phyloP scores from a whole-genome alignment of 2,888 invertebrate genomes.

The Aradus depressus region DNA sequence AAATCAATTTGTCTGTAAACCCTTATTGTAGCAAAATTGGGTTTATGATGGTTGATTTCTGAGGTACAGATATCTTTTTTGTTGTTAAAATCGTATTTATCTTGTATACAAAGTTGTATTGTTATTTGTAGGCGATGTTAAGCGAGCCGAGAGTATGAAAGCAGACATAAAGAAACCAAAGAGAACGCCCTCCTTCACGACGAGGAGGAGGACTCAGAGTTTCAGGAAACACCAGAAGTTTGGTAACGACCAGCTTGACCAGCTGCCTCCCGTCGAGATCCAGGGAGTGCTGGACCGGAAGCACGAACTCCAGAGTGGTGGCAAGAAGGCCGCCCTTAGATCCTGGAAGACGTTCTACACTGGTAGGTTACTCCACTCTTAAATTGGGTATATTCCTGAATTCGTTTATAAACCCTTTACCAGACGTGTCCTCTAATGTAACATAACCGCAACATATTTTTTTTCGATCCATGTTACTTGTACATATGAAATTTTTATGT shows the following conservation, averaged over 20 bases:
- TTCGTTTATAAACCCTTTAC: no score
- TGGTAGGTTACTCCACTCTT: conserved; percentile 32
- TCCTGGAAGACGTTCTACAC: conserved; percentile 94
- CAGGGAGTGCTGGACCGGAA: conserved; percentile 87
- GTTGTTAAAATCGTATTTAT: conserved; percentile 4
- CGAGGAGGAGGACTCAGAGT: conserved; percentile 76
- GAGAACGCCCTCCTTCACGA: conserved; percentile 90
- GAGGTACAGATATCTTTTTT: neutral
- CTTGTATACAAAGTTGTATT: neutral
- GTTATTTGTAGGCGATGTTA: conserved; percentile 44
- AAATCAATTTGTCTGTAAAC: neutral
- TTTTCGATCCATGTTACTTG: no score
- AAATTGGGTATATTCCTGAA: neutral
- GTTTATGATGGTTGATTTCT: neutral
- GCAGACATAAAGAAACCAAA: conserved; percentile 67
- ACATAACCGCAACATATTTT: no score
- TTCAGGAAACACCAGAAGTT: conserved; percentile 61
- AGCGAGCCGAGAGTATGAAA: conserved; percentile 85
- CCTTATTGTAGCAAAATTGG: neutral
- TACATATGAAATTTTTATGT: no score
- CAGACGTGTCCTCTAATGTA: no score
- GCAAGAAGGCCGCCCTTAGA: conserved; percentile 85
- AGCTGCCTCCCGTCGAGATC: conserved; percentile 79
- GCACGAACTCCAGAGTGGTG: conserved; percentile 85
- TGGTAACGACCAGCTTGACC: conserved; percentile 40